Evolutionary conservation across 2,797 vertebrate genomes (phyloP).

Genomic region (Myiothlypis coronata): DNA sequence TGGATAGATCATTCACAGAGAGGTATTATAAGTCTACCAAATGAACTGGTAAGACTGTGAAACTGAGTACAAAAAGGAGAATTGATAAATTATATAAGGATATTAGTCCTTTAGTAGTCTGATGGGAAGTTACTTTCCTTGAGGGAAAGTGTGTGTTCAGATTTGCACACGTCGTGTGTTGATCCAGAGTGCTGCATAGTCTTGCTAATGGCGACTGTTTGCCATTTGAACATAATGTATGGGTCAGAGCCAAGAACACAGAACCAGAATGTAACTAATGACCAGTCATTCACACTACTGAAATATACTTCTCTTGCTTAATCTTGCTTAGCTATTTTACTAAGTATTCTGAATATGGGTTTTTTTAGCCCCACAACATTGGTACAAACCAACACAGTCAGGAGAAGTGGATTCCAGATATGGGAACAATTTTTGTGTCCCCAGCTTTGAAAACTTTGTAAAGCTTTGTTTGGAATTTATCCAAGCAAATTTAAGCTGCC

Average conservation of each 20-base stretch:
- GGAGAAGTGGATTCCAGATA: background rate
- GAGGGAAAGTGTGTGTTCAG: background rate
- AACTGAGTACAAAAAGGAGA: background rate
- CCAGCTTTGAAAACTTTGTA: background rate
- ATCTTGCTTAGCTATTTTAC: background rate
- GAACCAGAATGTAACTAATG: background rate
- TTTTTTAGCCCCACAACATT: background rate
- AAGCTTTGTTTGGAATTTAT: background rate
- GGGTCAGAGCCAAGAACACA: background rate
- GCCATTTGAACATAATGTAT: background rate
- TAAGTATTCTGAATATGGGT: background rate
- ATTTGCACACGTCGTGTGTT: background rate
- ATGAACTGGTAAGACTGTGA: background rate
- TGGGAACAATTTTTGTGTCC: background rate
- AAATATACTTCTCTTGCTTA: background rate
- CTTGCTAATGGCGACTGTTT: background rate
- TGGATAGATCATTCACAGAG: background rate
- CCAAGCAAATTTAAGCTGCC: background rate
- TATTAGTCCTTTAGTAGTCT: background rate
- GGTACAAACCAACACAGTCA: background rate
- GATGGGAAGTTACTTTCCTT: background rate
- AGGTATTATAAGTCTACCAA: background rate
- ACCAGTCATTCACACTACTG: background rate
- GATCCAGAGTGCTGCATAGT: background rate
- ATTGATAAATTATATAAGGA: background rate